Percentiles rank a stretch among this genome's conserved stretches.
Evolutionary conservation across 2,113 vertebrate genomes (phyloP).

Genomic region (Oreotrochilus melanogaster): DNA sequence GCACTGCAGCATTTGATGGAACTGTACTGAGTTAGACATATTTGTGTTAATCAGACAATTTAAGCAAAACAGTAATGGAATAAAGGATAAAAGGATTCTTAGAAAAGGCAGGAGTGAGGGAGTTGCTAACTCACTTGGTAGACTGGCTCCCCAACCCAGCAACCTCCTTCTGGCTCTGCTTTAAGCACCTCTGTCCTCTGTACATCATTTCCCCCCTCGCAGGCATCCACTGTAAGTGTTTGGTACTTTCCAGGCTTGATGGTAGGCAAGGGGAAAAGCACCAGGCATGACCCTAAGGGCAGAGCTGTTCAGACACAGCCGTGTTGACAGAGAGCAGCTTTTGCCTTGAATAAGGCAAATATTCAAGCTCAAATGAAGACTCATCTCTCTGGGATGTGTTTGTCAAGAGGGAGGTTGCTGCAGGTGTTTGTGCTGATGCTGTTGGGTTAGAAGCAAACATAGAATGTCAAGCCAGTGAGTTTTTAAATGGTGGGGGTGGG

Average conservation of each 20-base stretch:
- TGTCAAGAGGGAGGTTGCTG: neutral
- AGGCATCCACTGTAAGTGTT: neutral
- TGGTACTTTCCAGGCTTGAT: neutral
- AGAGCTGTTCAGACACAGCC: neutral
- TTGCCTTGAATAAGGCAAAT: neutral
- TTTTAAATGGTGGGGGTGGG: neutral
- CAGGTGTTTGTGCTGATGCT: neutral
- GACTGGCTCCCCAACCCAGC: accelerated
- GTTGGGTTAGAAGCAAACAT: neutral
- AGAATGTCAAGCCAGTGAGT: neutral
- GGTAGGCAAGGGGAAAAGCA: neutral
- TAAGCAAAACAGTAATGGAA: conserved; percentile 12
- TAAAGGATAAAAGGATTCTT: conserved; percentile 33
- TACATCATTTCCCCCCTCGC: neutral
- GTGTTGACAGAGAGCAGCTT: accelerated
- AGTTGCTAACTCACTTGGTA: conserved; percentile 3
- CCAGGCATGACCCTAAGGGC: neutral
- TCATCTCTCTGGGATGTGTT: neutral
- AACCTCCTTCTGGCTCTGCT: neutral
- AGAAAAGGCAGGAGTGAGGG: conserved; percentile 38
- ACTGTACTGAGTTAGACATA: neutral
- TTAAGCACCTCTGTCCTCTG: neutral
- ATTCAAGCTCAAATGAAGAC: neutral
- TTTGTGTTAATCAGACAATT: conserved; percentile 31
- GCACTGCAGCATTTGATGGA: accelerated